These are phyloP conservation scores for Dromius quadrimaculatus DNA, from an alignment of 2,888 invertebrate genomes.

Conservation along the genomic window DNA sequence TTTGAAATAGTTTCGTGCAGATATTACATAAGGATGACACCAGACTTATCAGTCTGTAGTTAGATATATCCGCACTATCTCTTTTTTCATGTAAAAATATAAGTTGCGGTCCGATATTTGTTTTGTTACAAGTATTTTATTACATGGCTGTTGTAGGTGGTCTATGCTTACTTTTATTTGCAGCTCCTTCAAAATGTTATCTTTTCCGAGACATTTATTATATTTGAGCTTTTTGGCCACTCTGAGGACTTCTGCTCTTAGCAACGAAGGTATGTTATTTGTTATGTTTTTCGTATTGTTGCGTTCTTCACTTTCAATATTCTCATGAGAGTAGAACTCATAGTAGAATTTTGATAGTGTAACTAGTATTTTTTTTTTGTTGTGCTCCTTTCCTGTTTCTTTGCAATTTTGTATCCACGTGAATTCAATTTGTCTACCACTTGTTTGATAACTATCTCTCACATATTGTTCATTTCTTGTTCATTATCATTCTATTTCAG, in stretches of 20 bases:
- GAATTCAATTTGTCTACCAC: background rate
- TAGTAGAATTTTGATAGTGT: background rate
- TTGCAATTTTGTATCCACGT: too few relatives aligned
- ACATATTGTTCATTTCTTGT: background rate
- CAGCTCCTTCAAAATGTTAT: background rate
- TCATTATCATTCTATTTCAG: too few relatives aligned
- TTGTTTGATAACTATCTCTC: background rate
- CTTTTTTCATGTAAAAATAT: conserved; percentile 5
- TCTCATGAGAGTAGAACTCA: background rate
- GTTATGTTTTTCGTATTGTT: background rate
- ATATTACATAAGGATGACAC: conserved; percentile 11
- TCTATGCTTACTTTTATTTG: background rate
- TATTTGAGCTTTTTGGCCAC: background rate
- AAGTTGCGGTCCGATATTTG: background rate
- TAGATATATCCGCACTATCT: background rate
- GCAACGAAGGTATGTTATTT: background rate
- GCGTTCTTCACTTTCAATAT: background rate
- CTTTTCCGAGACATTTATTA: conserved; percentile 13
- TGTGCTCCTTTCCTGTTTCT: too few relatives aligned
- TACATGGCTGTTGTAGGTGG: background rate
- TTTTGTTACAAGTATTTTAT: conserved; percentile 1
- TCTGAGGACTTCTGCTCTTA: background rate
- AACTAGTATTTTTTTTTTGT: background rate
- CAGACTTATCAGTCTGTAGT: conserved; percentile 28
- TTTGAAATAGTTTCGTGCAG: conserved; percentile 9